These are phyloP conservation scores for Lamprotornis superbus DNA, from an alignment of 2,113 vertebrate species.

Conservation along the genomic window DNA sequence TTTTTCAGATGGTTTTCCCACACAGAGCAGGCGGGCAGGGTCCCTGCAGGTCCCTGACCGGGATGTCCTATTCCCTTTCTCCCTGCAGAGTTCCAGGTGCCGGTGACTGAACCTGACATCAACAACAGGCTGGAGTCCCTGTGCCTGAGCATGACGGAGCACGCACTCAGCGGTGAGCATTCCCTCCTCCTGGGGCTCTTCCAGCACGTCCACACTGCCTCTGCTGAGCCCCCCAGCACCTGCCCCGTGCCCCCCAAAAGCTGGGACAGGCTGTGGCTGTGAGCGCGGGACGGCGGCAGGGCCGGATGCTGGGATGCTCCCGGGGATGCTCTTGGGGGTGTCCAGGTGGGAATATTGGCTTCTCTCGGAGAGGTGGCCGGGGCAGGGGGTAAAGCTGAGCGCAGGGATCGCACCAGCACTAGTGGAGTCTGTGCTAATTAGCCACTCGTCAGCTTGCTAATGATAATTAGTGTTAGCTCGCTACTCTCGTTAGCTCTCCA, in stretches of 20 bases:
- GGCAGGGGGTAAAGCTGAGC: not conserved
- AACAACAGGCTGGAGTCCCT: conserved; percentile 98
- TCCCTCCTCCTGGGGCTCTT: not conserved
- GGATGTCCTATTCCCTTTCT: not conserved
- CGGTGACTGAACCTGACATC: conserved; percentile 96
- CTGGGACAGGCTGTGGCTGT: conserved; percentile 60
- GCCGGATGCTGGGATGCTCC: not conserved
- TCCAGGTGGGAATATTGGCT: fast-evolving
- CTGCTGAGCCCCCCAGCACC: not conserved
- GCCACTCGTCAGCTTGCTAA: conserved; percentile 46
- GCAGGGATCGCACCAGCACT: not conserved
- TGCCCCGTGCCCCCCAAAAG: not conserved
- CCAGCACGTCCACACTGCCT: conserved; percentile 18
- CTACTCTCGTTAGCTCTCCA: not conserved
- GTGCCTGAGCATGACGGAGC: conserved; percentile 99
- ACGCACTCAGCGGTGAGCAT: conserved; percentile 91
- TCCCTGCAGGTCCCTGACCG: not conserved
- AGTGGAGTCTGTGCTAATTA: conserved; percentile 5
- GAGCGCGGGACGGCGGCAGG: not conserved
- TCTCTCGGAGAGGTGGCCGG: not conserved
- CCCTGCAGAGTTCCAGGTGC: conserved; percentile 89
- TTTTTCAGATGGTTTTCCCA: not conserved
- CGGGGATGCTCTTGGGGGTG: not conserved
- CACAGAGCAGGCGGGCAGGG: not conserved
- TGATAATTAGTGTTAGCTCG: conserved; percentile 30